phyloP scores from a whole-genome alignment of 2,797 vertebrate genomes.

The Muscicapa striata region DNA sequence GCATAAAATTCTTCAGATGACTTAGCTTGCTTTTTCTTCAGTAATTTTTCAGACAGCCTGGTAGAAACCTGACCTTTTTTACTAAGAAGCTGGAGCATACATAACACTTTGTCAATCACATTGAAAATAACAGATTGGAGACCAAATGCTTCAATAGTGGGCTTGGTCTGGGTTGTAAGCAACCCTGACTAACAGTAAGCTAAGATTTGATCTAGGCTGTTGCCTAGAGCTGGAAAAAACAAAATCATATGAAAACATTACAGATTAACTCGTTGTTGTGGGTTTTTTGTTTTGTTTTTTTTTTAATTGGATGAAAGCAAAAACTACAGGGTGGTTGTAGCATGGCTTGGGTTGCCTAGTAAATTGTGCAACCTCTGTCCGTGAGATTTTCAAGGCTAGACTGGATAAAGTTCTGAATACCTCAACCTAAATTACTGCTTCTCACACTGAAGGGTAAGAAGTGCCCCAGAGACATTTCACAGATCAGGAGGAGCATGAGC shows the following conservation, averaged over 20 bases:
- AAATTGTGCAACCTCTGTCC: background rate
- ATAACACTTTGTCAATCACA: background rate
- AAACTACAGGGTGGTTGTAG: accelerated
- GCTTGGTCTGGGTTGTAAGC: background rate
- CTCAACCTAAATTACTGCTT: background rate
- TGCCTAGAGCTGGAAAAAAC: background rate
- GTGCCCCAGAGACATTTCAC: background rate
- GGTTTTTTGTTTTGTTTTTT: background rate
- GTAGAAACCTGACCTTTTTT: background rate
- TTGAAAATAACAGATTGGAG: background rate
- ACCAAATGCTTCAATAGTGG: background rate
- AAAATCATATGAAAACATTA: background rate
- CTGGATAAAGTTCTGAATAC: background rate
- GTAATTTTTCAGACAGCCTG: background rate
- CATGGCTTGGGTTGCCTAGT: background rate
- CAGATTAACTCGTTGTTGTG: accelerated
- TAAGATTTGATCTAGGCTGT: background rate
- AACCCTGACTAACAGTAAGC: background rate
- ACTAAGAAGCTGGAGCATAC: background rate
- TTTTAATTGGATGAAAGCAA: background rate
- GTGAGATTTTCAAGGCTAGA: background rate
- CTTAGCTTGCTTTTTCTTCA: background rate
- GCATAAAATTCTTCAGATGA: background rate
- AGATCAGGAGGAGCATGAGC: background rate
- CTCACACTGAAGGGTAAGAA: background rate